A percentile compares a stretch with the other conserved stretches of the same genome.
Conservation (phyloP, 2,113 vertebrate genomes). For the Trichomycterus rosablanca region DNA sequence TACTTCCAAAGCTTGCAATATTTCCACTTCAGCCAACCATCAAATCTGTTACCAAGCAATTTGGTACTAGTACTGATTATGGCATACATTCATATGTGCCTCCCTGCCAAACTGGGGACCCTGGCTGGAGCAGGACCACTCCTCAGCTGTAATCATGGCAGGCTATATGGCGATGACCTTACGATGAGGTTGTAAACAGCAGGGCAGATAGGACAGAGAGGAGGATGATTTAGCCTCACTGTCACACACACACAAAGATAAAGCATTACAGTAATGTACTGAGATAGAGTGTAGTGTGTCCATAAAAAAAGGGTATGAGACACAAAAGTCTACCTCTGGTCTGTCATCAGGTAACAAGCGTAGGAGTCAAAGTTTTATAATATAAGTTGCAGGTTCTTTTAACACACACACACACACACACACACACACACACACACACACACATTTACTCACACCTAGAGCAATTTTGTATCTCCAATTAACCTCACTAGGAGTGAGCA, state of each 20-base stretch:
- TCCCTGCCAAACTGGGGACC: slow-evolving; percentile 6
- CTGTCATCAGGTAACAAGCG: too few relatives aligned
- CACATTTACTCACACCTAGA: too few relatives aligned
- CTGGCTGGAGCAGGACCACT: background rate
- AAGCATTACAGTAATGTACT: background rate
- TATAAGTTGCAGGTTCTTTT: too few relatives aligned
- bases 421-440: too few relatives aligned
- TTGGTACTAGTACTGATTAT: background rate
- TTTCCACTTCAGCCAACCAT: slow-evolving; percentile 16
- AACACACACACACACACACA: too few relatives aligned
- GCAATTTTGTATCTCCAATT: too few relatives aligned
- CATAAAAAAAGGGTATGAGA: background rate
- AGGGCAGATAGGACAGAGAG: slow-evolving; percentile 15
- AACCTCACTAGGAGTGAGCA: too few relatives aligned
- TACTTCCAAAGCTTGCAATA: background rate
- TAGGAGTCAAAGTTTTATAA: too few relatives aligned
- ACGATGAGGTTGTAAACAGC: slow-evolving; percentile 5
- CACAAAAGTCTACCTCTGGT: too few relatives aligned
- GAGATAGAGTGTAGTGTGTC: background rate
- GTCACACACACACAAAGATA: background rate
- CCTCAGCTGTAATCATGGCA: slow-evolving; percentile 6
- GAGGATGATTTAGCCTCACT: background rate
- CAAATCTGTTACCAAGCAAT: background rate
- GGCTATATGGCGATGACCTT: slow-evolving; percentile 34
- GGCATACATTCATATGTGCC: slow-evolving; percentile 11